Conservation (phyloP, 1,140 invertebrate genomes). For the Scaptomyza pallida region DNA sequence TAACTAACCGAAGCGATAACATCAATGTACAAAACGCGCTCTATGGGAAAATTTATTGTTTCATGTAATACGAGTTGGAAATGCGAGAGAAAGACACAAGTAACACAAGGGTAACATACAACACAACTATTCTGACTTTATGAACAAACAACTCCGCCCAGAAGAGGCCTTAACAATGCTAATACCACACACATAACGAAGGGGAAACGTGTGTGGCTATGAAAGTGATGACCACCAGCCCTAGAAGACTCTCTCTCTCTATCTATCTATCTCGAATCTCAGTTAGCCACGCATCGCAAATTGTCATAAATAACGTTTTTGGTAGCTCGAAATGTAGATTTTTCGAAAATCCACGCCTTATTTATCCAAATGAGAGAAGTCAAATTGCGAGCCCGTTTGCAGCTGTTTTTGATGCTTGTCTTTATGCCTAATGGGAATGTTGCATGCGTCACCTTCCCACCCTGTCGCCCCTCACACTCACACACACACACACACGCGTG, state of each 20-base stretch:
- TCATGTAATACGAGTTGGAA: constrained; percentile 38
- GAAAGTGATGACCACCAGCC: constrained; percentile 55
- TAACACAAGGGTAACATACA: constrained; percentile 55
- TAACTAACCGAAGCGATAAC: constrained; percentile 35
- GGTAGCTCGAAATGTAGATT: constrained; percentile 52
- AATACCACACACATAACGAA: constrained; percentile 11
- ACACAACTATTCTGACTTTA: too few relatives aligned
- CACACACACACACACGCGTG: neutral
- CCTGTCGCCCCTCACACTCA: neutral
- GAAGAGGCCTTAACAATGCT: constrained; percentile 43
- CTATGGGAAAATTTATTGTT: constrained; percentile 51
- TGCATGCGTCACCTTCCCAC: constrained; percentile 43
- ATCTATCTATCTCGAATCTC: constrained; percentile 48
- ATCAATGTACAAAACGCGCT: constrained; percentile 36
- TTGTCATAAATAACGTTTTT: constrained; percentile 58
- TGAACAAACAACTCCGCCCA: constrained; percentile 22
- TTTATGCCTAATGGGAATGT: constrained; percentile 56
- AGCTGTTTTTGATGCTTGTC: neutral
- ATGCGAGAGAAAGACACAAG: constrained; percentile 11
- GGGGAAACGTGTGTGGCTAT: constrained; percentile 29
- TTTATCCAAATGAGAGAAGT: too few relatives aligned
- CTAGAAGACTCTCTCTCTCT: neutral
- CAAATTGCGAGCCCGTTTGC: constrained; percentile 38
- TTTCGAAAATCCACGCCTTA: constrained; percentile 55
- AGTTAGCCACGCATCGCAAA: constrained; percentile 34